Evolutionary conservation across 2,888 invertebrate species (phyloP).

Genomic region (Stegophylla sp.): DNA sequence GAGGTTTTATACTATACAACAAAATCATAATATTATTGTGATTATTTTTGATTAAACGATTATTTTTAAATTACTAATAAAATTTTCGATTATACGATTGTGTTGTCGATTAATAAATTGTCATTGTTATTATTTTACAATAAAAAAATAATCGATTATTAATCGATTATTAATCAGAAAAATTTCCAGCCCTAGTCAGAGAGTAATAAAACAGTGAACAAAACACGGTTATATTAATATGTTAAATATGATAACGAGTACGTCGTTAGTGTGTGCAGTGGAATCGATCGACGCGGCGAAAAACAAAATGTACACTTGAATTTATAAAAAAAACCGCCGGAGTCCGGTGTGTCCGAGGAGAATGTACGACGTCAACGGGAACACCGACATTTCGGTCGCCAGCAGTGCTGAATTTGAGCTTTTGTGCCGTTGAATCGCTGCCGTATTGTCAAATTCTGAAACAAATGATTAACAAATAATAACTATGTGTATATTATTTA

Average conservation of each 20-base stretch:
- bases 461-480: constrained; percentile 36
- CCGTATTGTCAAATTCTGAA: constrained; percentile 62
- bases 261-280: neutral
- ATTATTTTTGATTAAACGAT: too few species aligned
- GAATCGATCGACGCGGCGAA: neutral
- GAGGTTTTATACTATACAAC: too few species aligned
- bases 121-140: too few species aligned
- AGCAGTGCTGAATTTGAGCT: constrained; percentile 57
- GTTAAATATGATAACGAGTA: constrained; percentile 13
- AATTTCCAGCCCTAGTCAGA: too few species aligned
- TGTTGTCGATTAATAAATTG: too few species aligned
- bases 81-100: too few species aligned
- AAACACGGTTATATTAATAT: constrained; percentile 6
- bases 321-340: constrained; percentile 42
- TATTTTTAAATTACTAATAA: too few species aligned
- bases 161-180: too few species aligned
- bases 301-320: constrained; percentile 26
- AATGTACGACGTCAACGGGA: constrained; percentile 21
- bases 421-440: constrained; percentile 61
- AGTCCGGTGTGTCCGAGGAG: constrained; percentile 30
- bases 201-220: too few species aligned
- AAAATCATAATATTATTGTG: too few species aligned
- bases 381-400: constrained; percentile 29
- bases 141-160: too few species aligned
- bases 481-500: too few species aligned